phyloP scores from a whole-genome alignment of 2,888 invertebrate genomes.

The Phengaris arion region DNA sequence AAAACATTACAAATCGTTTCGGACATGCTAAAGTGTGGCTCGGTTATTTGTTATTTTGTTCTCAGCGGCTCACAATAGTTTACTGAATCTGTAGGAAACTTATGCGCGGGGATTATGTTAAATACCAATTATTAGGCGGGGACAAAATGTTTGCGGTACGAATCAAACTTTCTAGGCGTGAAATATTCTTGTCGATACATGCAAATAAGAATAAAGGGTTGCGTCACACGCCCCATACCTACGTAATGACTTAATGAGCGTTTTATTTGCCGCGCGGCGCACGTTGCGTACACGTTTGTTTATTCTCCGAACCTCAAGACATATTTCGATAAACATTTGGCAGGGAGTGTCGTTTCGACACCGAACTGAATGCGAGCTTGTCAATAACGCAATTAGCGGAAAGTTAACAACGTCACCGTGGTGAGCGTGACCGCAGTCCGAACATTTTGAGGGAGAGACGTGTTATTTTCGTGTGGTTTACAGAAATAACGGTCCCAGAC shows the following conservation, averaged over 20 bases:
- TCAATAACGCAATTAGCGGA: slow-evolving; percentile 77
- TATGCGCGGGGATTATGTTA: background rate
- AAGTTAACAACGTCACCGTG: slow-evolving; percentile 73
- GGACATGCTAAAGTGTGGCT: background rate
- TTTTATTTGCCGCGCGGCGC: slow-evolving; percentile 43
- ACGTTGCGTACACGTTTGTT: slow-evolving; percentile 26
- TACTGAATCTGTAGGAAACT: slow-evolving; percentile 4
- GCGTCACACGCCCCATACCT: slow-evolving; percentile 49
- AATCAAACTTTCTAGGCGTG: slow-evolving; percentile 14
- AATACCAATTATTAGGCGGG: slow-evolving; percentile 22
- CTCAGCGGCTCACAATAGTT: background rate
- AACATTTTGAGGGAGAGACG: slow-evolving; percentile 63
- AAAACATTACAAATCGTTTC: background rate
- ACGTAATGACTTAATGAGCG: slow-evolving; percentile 59
- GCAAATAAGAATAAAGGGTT: slow-evolving; percentile 54
- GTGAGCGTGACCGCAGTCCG: slow-evolving; percentile 38
- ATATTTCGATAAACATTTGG: slow-evolving; percentile 31
- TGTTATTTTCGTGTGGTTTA: slow-evolving; percentile 76
- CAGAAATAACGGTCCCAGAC: slow-evolving; percentile 69
- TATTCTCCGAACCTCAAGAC: slow-evolving; percentile 30
- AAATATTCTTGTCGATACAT: slow-evolving; percentile 37
- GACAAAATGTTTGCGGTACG: slow-evolving; percentile 10
- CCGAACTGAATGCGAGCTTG: slow-evolving; percentile 59
- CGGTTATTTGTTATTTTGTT: background rate
- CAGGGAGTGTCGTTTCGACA: slow-evolving; percentile 29